A percentile compares a stretch with the other conserved stretches of the same genome.
phyloP scores from a whole-genome alignment of 2,888 invertebrate species.

The Bimastos eiseni region DNA sequence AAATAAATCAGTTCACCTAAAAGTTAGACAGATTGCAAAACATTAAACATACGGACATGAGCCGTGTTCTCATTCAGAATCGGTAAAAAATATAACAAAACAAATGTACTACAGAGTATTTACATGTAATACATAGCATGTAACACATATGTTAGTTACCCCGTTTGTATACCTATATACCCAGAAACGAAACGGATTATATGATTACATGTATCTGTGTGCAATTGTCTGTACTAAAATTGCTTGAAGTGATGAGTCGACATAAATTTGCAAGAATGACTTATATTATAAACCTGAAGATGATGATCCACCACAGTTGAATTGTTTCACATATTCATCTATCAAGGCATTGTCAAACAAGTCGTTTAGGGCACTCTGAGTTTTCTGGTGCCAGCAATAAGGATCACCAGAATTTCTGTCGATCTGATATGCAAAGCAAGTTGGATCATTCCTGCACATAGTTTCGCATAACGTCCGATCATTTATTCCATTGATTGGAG shows the following conservation, averaged over 20 bases:
- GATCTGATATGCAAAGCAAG: slow-evolving; percentile 23
- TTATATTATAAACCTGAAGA: background rate
- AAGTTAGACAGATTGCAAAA: background rate
- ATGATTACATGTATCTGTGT: background rate
- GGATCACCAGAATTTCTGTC: slow-evolving; percentile 9
- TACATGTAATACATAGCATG: too few species aligned
- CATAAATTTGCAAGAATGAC: background rate
- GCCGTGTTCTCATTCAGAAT: background rate
- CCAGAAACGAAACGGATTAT: background rate
- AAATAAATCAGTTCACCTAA: background rate
- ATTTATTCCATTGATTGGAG: background rate
- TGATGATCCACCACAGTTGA: slow-evolving; percentile 15
- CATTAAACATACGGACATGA: background rate
- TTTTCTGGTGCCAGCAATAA: slow-evolving; percentile 29
- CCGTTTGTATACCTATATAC: background rate
- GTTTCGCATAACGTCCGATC: background rate
- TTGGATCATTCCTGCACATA: background rate
- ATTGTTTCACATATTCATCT: background rate
- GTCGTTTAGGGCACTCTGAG: background rate
- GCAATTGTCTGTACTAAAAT: background rate
- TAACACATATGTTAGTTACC: too few species aligned
- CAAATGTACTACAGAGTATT: background rate
- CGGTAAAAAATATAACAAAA: background rate
- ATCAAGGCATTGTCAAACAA: background rate
- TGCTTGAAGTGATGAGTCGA: background rate